Evolutionary conservation across 2,113 vertebrate genomes (phyloP).

Genomic region (Cyanistes caeruleus): DNA sequence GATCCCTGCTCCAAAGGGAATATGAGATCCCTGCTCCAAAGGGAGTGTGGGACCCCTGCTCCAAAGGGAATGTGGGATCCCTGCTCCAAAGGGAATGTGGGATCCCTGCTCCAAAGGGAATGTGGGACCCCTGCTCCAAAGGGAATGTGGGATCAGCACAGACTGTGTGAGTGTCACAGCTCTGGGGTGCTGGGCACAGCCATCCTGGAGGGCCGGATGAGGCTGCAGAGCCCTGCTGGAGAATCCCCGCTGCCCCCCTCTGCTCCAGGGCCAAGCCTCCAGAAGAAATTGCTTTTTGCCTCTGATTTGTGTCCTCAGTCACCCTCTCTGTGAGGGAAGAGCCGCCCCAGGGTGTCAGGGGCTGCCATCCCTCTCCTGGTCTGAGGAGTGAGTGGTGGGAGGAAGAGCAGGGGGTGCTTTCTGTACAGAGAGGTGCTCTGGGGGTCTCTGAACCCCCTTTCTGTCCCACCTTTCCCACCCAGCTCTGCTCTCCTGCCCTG

Average conservation of each 20-base stretch:
- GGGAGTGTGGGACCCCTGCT: background rate
- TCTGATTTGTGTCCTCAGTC: background rate
- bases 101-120: too few species aligned
- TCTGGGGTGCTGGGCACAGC: background rate
- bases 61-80: background rate
- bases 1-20: too few species aligned
- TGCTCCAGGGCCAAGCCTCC: accelerated
- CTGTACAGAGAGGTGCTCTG: background rate
- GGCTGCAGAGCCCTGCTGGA: background rate
- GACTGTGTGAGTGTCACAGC: background rate
- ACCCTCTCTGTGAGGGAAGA: background rate
- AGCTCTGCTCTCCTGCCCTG: background rate
- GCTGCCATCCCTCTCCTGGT: background rate
- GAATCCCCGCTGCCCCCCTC: background rate
- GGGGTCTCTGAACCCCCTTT: background rate
- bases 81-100: too few species aligned
- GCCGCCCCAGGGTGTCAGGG: accelerated
- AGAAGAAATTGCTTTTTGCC: background rate
- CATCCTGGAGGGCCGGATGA: accelerated
- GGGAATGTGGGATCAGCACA: background rate
- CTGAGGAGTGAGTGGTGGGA: background rate
- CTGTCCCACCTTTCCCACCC: background rate
- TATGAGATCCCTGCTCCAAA: too few species aligned
- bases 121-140: background rate
- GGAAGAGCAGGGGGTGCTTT: background rate